Evolutionary conservation across 2,113 vertebrate genomes (phyloP).

Genomic region (Python bivittatus): DNA sequence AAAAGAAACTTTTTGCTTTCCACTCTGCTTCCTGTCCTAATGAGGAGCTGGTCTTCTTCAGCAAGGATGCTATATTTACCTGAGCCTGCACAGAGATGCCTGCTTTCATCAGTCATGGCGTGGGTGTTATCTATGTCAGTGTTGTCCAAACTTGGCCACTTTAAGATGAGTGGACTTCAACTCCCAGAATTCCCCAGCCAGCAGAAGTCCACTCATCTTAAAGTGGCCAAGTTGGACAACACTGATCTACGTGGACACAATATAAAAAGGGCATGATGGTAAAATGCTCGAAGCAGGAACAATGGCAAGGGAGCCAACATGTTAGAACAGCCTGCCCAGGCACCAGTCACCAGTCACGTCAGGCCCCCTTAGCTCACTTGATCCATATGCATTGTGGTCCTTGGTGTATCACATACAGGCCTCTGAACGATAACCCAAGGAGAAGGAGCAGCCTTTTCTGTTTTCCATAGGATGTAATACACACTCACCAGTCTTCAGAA

Average conservation of each 20-base stretch:
- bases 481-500: background rate
- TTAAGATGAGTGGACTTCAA: too few relatives aligned
- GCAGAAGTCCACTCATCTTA: too few relatives aligned
- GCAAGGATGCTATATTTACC: background rate
- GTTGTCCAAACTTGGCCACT: too few relatives aligned
- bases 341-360: background rate
- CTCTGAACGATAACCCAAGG: background rate
- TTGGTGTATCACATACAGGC: rapidly evolving
- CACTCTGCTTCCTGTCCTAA: background rate
- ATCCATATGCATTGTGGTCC: background rate
- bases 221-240: too few relatives aligned
- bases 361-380: background rate
- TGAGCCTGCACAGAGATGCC: background rate
- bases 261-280: too few relatives aligned
- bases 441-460: background rate
- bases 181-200: too few relatives aligned
- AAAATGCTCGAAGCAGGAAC: background rate
- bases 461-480: background rate
- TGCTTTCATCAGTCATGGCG: background rate
- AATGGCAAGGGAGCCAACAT: background rate
- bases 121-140: too few relatives aligned
- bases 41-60: background rate
- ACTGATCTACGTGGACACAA: background rate
- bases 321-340: background rate
- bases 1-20: background rate